Base-by-base conservation (phyloP, 2,888 invertebrate genomes). In the Mechanitis mazaeus region DNA sequence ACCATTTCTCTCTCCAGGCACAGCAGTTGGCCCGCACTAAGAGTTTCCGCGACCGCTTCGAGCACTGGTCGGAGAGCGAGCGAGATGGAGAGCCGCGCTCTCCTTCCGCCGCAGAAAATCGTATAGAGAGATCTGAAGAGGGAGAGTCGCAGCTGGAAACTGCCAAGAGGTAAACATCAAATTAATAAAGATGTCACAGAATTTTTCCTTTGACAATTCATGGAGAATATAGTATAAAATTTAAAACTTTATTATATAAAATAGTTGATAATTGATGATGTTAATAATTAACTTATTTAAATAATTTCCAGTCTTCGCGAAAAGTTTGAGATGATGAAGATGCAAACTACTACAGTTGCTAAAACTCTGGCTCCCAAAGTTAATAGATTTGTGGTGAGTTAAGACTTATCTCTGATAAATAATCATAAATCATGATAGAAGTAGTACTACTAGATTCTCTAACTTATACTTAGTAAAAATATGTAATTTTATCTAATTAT, bases 301-400 rank as follows among this genome's bases (percentile, higher is more conserved):
- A 20, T 20, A 20, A 20, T 20, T 83, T 85, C 56, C 81, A 95
- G 95, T 81, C 92, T 97, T 72, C 94, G 96, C 63, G 95, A 95
- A 64, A 93, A 95, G 76, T 98, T 98, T 84, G 97, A 97, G 84
- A 95, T 95, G 64, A 93, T 97, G 91, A 94, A 94, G 65, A 92
- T 92, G 60, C 80, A 83, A 12, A 86, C 86, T 57, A 75, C 78
- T 1, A 82, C 78, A 2, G 89, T 91, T 56, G 80, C 86, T 66
- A 91, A 89, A 69, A 77, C 79, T 11, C 74, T 76, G 64, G 90
- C 85, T 66, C 84, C 92, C 35, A 95, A 95, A 92, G 96, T 97
- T 72, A 96, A 97, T 83, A 91, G 97, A 91, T 97, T 97, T 92
- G 96, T 97, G 93, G 97, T 97, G 85, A 95, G 96, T 93, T 42